Evolutionary conservation across 2,113 vertebrate species (phyloP).

Genomic region (Gambusia affinis): DNA sequence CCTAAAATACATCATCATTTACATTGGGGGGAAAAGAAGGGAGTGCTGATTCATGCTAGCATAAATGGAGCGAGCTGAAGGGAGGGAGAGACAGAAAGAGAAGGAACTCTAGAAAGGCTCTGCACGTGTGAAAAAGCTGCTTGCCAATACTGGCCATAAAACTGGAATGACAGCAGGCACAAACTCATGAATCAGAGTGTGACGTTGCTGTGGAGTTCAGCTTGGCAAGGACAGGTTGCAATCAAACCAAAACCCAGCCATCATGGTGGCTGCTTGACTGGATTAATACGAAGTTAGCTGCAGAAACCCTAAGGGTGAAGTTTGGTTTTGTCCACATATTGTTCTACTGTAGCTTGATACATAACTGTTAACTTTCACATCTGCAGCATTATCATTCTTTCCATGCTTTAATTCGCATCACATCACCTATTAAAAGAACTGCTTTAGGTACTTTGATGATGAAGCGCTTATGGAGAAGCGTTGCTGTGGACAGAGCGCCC

Average conservation of each 20-base stretch:
- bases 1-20: constrained; percentile 45
- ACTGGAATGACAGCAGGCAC: constrained; percentile 64
- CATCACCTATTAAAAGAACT: constrained; percentile 46
- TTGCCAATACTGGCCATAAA: constrained; percentile 69
- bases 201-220: constrained; percentile 55
- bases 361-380: constrained; percentile 20
- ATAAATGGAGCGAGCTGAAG: constrained; percentile 47
- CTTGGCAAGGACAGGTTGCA: constrained; percentile 45
- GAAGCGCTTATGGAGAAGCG: constrained; percentile 66
- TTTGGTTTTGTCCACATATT: constrained; percentile 2
- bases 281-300: constrained; percentile 21
- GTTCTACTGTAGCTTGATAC: background rate
- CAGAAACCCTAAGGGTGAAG: background rate
- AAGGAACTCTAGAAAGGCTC: constrained; percentile 47
- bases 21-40: constrained; percentile 33
- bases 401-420: constrained; percentile 4
- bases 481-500: constrained; percentile 65
- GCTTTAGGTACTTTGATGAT: constrained; percentile 60
- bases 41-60: constrained; percentile 69
- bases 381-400: constrained; percentile 26
- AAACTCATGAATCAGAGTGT: constrained; percentile 68
- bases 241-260: constrained; percentile 54
- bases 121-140: constrained; percentile 65
- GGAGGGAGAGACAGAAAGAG: constrained; percentile 38
- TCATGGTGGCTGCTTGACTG: constrained; percentile 20